Base-by-base conservation (phyloP, 2,113 vertebrate genomes). In the Ochotona curzoniae region DNA sequence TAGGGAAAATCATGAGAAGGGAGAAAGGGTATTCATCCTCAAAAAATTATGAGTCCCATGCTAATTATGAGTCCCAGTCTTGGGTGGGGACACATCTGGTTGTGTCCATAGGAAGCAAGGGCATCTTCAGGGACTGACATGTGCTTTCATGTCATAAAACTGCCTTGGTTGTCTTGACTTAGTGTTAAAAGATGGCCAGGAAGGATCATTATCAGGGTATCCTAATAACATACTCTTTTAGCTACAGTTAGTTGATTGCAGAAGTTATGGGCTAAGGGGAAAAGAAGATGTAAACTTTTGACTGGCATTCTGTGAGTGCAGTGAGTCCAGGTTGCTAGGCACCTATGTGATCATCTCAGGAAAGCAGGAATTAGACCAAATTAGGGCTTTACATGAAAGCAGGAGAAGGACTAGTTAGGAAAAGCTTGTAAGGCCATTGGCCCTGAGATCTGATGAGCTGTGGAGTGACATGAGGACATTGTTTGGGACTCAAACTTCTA, bases 1-100 rank as follows among this genome's bases (percentile, higher is more conserved):
- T 74, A 51, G 75, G 85, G 63, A 92, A 94, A 92, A 91, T 94
- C 94, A 47, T 96, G 93, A 95, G 95, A 97, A 96, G 85, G 57
- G 86, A 87, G 47, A 90, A 94, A 69, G 92, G n/a, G 73, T 38
- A 75, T 54, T 84, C 54, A 73, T 90, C 87, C 73, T 79, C 70
- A 47, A 49, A 85, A 78, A 90, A 6, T 1, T 25, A n/a, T 61
- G 51, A 93, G 13, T 2, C 28, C 78, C 96, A 93, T 74, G 91
- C 1, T 14, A 92, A 0, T 0, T n/a, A n/a, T n/a, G n/a, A n/a
- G n/a, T n/a, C n/a, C n/a, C 13, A 47, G 87, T 28, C 44, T 60
- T 63, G 21, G 70, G 85, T 49, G 35, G 71, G 60, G 26, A 3
- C 67, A 54, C 66, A 87, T 47, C 83, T 83, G 82, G 23, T 26